Evolutionary conservation across 2,797 vertebrate species (phyloP).

Genomic region (Varecia variegata): DNA sequence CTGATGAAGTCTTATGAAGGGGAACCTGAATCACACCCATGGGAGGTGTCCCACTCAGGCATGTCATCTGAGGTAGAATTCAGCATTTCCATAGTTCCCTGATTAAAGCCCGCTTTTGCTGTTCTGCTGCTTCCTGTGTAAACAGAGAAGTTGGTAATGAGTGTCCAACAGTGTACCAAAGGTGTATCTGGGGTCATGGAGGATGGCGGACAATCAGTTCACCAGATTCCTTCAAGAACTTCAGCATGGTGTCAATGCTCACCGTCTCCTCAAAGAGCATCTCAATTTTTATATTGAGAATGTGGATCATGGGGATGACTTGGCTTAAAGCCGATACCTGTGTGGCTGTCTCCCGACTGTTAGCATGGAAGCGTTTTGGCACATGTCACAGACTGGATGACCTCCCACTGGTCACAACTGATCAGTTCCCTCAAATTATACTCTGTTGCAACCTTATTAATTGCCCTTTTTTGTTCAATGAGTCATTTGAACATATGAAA

Average conservation of each 20-base stretch:
- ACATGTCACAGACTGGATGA: conserved; percentile 97
- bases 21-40: conserved; percentile 88
- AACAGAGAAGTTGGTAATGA: conserved; percentile 97
- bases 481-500: conserved; percentile 97
- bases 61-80: conserved; percentile 92
- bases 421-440: conserved; percentile 97
- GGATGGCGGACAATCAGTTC: conserved; percentile 91
- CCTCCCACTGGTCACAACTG: conserved; percentile 98
- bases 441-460: conserved; percentile 95
- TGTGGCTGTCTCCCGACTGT: conserved; percentile 95
- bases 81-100: conserved; percentile 91
- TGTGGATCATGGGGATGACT: conserved; percentile 98
- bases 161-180: conserved; percentile 98
- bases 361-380: conserved; percentile 95
- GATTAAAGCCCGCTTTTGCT: conserved; percentile 95
- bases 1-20: conserved; percentile 83
- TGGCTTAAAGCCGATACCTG: conserved; percentile 95
- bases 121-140: conserved; percentile 95
- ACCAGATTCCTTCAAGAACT: conserved; percentile 96
- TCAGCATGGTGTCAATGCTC: conserved; percentile 98
- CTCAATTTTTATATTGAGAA: conserved; percentile 95
- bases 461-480: conserved; percentile 95
- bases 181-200: conserved; percentile 93
- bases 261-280: conserved; percentile 97
- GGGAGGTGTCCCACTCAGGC: conserved; percentile 89